Evolutionary conservation across 2,888 invertebrate genomes (phyloP).

Genomic region (Patella ulyssiponensis): DNA sequence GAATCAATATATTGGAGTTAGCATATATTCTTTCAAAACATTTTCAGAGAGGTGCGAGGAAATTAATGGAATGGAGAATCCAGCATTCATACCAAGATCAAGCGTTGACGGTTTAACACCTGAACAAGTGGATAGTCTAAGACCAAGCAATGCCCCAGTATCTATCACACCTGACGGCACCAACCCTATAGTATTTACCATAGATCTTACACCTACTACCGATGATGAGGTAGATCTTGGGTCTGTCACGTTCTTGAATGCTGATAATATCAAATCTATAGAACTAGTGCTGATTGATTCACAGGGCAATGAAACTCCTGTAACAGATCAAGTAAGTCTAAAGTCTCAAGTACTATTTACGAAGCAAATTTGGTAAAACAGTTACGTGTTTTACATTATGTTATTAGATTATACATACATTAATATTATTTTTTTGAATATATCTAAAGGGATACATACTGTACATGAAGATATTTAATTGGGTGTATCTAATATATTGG

Average conservation of each 20-base stretch:
- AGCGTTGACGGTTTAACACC: neutral
- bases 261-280: neutral
- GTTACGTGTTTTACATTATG: no score
- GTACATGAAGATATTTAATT: no score
- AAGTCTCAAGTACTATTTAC: neutral
- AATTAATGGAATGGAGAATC: constrained; percentile 1
- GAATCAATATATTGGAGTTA: no score
- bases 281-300: neutral
- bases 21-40: neutral
- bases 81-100: neutral
- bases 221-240: neutral
- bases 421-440: neutral
- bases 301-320: neutral
- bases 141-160: neutral
- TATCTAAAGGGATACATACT: neutral
- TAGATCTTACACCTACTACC: neutral
- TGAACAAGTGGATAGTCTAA: neutral
- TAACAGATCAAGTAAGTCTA: neutral
- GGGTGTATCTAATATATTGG: no score
- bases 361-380: no score
- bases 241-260: neutral
- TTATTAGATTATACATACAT: no score
- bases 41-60: neutral
- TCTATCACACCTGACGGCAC: neutral
- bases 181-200: neutral